phyloP scores from a whole-genome alignment of 2,888 invertebrate species.

The Calameuta filiformis region DNA sequence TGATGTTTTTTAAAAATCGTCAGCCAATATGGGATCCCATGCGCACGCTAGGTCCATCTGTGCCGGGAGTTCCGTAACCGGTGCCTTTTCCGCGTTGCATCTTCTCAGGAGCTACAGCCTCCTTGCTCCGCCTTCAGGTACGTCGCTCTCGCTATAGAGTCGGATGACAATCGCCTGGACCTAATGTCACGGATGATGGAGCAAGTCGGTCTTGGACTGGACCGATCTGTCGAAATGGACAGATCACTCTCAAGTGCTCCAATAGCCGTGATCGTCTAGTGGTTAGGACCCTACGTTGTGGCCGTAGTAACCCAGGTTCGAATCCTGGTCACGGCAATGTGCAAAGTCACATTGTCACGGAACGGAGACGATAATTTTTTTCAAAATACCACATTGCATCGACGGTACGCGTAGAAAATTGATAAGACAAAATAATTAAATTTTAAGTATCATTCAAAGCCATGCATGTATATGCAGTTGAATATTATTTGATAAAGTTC shows the following conservation, averaged over 20 bases:
- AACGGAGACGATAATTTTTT: neutral
- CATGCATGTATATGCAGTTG: no score
- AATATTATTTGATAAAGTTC: no score
- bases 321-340: conserved; percentile 25
- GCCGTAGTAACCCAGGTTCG: conserved; percentile 26
- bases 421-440: no score
- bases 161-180: neutral
- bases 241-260: conserved; percentile 25
- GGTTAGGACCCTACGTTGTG: conserved; percentile 24
- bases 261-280: conserved; percentile 31
- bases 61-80: conserved; percentile 47
- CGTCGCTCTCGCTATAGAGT: neutral
- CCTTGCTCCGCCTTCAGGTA: conserved; percentile 73
- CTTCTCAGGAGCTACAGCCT: conserved; percentile 76
- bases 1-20: neutral
- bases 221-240: neutral
- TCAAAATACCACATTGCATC: no score
- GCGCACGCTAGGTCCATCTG: conserved; percentile 44
- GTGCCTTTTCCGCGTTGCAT: conserved; percentile 72
- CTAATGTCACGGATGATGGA: conserved; percentile 10
- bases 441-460: no score
- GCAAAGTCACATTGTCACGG: conserved; percentile 42
- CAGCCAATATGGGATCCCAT: conserved; percentile 35
- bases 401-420: no score
- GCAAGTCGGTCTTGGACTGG: conserved; percentile 6